Evolutionary conservation across 2,113 vertebrate genomes (phyloP), one percentile per base, ranked within the genome.

Genomic region (cattle (Bos taurus)): DNA sequence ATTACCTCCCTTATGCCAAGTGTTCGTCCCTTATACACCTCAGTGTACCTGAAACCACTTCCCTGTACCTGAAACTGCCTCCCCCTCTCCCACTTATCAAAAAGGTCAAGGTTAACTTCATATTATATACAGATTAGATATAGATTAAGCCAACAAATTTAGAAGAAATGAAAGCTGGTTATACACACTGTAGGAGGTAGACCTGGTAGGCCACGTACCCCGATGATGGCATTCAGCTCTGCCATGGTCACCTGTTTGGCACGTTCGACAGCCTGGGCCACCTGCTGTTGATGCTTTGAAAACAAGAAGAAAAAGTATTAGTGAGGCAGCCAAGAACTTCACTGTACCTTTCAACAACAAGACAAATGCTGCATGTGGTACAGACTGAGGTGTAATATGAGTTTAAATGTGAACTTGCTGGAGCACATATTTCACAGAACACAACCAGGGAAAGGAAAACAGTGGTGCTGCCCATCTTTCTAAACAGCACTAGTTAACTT

Each of bases 191-290:
- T 99, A 98, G 99, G 99, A 99, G 99, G 99, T 98, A 99, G 99
- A 98, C 99, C 99, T 98, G 99, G 99, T 98, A 99, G 99, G 99
- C 99, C 99, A 99, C 99, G 99, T 99, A 99, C 99, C 99, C 99
- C 99, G 99, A 99, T 99, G 99, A 99, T 99, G 93, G 99, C 99
- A 98, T 99, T 99, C 98, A 99, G 98, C 98, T 99, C 99, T 97
- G 99, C 99, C 99, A 99, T 99, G 98, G 99, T 99, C 99, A 99
- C 99, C 99, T 99, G 99, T 98, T 99, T 99, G 98, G 99, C 99
- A 97, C 99, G 99, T 98, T 99, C 99, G 59, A 99, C 99, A 81
- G 99, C 99, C 98, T 99, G 99, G 88, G 99, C 99, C 98, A 99
- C 99, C 99, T 99, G 99, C 98, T 99, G 99, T 98, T 99, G 99